Percentiles rank a stretch among this genome's conserved stretches.
Conservation (phyloP, 2,113 vertebrate species). For the Etia nguti region DNA sequence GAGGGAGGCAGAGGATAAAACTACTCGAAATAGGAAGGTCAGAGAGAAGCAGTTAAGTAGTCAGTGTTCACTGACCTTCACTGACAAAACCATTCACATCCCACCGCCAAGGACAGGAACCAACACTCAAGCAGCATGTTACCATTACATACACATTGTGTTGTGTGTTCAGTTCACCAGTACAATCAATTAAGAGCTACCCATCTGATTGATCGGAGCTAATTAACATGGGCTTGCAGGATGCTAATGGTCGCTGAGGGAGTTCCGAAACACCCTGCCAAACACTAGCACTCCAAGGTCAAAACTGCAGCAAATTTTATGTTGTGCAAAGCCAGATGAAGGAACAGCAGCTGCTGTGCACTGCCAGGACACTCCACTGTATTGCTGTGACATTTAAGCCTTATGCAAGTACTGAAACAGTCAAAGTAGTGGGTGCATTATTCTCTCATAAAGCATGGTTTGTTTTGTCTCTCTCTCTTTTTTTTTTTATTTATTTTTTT, state of each 20-base stretch:
- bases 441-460: conserved; percentile 4
- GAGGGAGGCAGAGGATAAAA: background rate
- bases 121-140: background rate
- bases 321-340: background rate
- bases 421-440: background rate
- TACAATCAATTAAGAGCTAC: conserved; percentile 51
- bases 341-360: background rate
- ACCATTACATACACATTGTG: background rate
- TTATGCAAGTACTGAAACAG: background rate
- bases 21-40: background rate
- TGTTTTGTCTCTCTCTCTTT: background rate
- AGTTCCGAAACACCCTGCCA: conserved; percentile 19
- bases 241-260: conserved; percentile 41
- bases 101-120: conserved; percentile 14
- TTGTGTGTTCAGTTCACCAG: conserved; percentile 37
- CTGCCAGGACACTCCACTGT: background rate
- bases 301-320: conserved; percentile 35
- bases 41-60: background rate
- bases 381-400: background rate
- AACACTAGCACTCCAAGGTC: conserved; percentile 37
- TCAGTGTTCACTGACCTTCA: conserved; percentile 28
- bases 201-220: conserved; percentile 54
- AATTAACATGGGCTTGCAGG: conserved; percentile 47
- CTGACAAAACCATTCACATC: conserved; percentile 6
- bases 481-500: background rate